Conservation (phyloP, 2,113 vertebrate genomes). For the Nanorana parkeri region DNA sequence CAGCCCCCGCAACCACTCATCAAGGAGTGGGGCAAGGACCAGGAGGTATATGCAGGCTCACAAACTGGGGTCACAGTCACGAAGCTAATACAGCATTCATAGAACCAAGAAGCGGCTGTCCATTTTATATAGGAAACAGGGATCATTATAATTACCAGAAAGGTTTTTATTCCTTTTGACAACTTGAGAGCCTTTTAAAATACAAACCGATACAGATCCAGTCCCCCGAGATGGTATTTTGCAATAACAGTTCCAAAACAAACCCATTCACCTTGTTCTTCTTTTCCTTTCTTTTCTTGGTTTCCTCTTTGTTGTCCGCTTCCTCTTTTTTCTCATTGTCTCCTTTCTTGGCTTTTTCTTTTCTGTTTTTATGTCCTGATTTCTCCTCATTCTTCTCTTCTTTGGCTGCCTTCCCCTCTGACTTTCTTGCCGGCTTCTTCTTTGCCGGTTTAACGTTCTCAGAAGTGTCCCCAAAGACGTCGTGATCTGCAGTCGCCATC, state of each 20-base stretch:
- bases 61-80: no score
- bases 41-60: no score
- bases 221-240: neutral
- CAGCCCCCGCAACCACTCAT: no score
- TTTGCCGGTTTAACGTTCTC: conserved; percentile 32
- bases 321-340: neutral
- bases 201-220: no score
- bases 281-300: neutral
- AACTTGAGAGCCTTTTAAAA: no score
- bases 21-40: no score
- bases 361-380: neutral
- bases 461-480: neutral
- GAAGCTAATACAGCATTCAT: no score
- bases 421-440: neutral
- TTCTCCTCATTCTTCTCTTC: neutral
- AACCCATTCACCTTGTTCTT: neutral
- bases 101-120: no score
- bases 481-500: neutral
- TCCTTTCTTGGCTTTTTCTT: neutral
- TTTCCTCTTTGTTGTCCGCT: neutral
- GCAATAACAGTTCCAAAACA: neutral
- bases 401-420: neutral
- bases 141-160: no score
- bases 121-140: no score
- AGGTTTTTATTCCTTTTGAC: no score